Conservation (phyloP, 37 sponge, comb jelly and placozoan genomes). For the Dysidea cf. avara region DNA sequence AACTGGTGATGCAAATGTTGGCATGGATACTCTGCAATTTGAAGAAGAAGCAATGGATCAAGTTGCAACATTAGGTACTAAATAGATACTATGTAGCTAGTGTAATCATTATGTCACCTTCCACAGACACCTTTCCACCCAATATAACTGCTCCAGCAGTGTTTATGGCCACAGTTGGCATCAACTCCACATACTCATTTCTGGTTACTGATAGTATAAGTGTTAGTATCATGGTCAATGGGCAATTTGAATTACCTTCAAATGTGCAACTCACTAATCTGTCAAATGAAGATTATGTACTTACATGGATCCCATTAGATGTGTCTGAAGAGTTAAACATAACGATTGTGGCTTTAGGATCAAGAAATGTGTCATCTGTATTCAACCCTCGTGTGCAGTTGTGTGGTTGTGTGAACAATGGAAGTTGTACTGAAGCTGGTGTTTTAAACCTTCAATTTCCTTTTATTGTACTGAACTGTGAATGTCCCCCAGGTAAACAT, state of each 20-base stretch:
- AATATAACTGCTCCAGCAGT: not conserved
- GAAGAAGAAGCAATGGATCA: not conserved
- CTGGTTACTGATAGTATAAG: not conserved
- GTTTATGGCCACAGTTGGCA: not conserved
- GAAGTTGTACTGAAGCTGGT: slow-evolving; percentile 51
- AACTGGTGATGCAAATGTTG: slow-evolving; percentile 46
- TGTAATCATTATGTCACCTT: too few relatives aligned
- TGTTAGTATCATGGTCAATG: not conserved
- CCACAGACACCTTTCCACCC: slow-evolving; percentile 12
- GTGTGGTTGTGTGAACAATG: slow-evolving; percentile 53
- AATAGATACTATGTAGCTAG: not conserved
- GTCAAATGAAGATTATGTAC: not conserved
- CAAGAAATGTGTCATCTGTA: slow-evolving; percentile 10
- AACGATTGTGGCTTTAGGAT: slow-evolving; percentile 17
- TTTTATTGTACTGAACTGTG: slow-evolving; percentile 31
- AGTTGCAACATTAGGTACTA: not conserved
- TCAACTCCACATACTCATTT: not conserved
- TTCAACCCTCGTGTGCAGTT: slow-evolving; percentile 31
- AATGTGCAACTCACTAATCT: not conserved
- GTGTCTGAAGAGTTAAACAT: not conserved
- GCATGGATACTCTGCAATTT: slow-evolving; percentile 18
- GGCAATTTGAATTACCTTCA: not conserved
- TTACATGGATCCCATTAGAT: slow-evolving; percentile 18
- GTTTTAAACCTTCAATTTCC: slow-evolving; percentile 2
- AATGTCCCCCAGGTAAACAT: slow-evolving; percentile 39